Conservation (phyloP, 2,888 invertebrate species). For the Leucophenga maculata region DNA sequence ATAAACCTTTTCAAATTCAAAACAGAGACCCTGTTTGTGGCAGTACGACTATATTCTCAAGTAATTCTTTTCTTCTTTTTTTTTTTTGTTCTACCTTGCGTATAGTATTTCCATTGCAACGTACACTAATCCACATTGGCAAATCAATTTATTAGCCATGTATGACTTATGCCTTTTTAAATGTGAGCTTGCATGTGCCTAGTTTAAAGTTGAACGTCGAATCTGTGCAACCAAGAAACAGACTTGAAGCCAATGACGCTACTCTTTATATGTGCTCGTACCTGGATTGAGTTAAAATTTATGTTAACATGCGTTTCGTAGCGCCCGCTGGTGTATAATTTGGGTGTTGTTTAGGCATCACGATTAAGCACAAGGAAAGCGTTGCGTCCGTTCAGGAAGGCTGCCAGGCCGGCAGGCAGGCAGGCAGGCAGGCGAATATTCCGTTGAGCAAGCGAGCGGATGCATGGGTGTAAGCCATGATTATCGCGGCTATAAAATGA, state of each 20-base stretch:
- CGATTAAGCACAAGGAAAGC: slow-evolving; percentile 47
- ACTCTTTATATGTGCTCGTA: slow-evolving; percentile 22
- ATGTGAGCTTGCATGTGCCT: slow-evolving; percentile 66
- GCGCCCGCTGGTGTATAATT: slow-evolving; percentile 69
- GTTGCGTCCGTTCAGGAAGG: too few relatives aligned
- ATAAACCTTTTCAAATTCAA: not conserved
- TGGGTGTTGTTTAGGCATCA: slow-evolving; percentile 65
- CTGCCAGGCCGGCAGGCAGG: too few relatives aligned
- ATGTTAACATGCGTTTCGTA: slow-evolving; percentile 66
- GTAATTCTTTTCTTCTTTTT: too few relatives aligned
- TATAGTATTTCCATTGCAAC: slow-evolving; percentile 36
- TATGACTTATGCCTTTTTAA: slow-evolving; percentile 70
- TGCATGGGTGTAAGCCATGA: slow-evolving; percentile 65
- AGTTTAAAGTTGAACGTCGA: slow-evolving; percentile 48
- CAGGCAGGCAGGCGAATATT: not conserved
- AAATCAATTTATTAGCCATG: slow-evolving; percentile 70
- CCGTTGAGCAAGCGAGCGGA: slow-evolving; percentile 39
- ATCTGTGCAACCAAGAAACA: not conserved
- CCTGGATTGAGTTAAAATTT: slow-evolving; percentile 53
- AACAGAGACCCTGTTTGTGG: slow-evolving; percentile 44
- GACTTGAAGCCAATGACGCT: too few relatives aligned
- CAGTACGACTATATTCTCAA: slow-evolving; percentile 4
- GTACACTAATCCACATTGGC: slow-evolving; percentile 63
- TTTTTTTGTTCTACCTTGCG: not conserved
- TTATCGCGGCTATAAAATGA: slow-evolving; percentile 63